These are phyloP conservation scores for Tyria jacobaeae DNA, from an alignment of 2,888 invertebrate genomes.

Conservation along the genomic window DNA sequence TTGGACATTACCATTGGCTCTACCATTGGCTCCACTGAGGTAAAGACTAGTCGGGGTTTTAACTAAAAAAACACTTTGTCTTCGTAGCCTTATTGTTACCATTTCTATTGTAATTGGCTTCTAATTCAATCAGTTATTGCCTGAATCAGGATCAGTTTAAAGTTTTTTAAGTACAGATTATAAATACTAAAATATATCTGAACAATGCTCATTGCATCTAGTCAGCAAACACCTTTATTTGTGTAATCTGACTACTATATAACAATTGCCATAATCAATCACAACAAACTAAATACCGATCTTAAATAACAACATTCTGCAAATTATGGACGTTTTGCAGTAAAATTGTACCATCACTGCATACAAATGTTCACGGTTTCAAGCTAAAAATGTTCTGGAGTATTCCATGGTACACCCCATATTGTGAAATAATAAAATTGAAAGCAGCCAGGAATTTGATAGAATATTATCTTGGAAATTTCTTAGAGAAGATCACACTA, in stretches of 20 bases:
- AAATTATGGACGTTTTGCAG: not conserved
- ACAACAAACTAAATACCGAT: not conserved
- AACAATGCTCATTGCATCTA: too few species aligned
- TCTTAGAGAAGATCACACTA: slow-evolving; percentile 92
- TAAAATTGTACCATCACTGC: not conserved
- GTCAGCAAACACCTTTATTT: not conserved
- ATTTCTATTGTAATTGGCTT: too few species aligned
- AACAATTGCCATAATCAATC: not conserved
- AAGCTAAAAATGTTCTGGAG: slow-evolving; percentile 84
- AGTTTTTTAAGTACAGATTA: too few species aligned
- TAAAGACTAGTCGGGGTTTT: too few species aligned
- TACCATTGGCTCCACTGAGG: too few species aligned
- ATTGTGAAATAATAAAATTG: slow-evolving; percentile 95
- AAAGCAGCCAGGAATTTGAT: slow-evolving; percentile 95
- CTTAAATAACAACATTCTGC: not conserved
- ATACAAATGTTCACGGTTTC: not conserved
- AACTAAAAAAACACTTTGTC: too few species aligned
- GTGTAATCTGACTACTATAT: not conserved
- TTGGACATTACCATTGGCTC: too few species aligned
- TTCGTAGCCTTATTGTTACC: too few species aligned
- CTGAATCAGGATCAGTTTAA: too few species aligned
- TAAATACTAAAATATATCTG: too few species aligned
- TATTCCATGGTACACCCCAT: slow-evolving; percentile 78
- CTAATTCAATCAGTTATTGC: too few species aligned
- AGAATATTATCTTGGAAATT: slow-evolving; percentile 96